Percentiles rank a stretch among this genome's conserved stretches.
phyloP scores from a whole-genome alignment of 2,888 invertebrate species.

The Leptinotarsa juncta region DNA sequence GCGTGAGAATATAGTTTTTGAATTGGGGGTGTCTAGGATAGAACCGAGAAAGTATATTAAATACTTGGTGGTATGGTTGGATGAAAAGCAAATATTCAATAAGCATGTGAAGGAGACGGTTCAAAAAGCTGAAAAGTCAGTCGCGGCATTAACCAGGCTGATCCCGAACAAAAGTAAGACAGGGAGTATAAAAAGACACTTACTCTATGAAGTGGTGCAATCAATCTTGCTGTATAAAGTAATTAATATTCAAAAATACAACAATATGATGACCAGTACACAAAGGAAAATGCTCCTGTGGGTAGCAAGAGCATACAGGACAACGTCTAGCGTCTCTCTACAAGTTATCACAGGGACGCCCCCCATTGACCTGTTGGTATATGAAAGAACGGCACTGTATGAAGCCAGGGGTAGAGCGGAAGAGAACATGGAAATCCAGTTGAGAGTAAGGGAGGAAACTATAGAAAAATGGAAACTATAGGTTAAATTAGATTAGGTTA shows the following conservation, averaged over 20 bases:
- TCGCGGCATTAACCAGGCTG: not conserved
- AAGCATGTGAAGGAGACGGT: not conserved
- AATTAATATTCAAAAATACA: slow-evolving; percentile 19
- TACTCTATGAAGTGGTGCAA: slow-evolving; percentile 20
- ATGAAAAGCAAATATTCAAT: not conserved
- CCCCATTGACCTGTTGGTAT: slow-evolving; percentile 16
- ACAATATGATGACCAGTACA: slow-evolving; percentile 20
- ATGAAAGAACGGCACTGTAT: slow-evolving; percentile 17
- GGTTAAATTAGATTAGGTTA: no score
- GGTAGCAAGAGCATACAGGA: slow-evolving; percentile 17
- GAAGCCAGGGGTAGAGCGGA: not conserved
- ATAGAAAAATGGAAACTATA: slow-evolving; percentile 14
- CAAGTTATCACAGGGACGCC: slow-evolving; percentile 3
- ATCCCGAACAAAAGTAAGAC: not conserved
- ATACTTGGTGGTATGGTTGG: no score
- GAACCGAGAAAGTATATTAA: slow-evolving; percentile 4
- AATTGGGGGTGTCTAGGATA: not conserved
- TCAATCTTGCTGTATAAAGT: slow-evolving; percentile 26
- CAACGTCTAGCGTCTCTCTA: slow-evolving; percentile 17
- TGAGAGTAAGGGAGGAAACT: slow-evolving; percentile 10
- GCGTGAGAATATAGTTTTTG: not conserved
- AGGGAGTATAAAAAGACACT: not conserved
- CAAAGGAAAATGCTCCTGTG: slow-evolving; percentile 22
- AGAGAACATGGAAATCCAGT: not conserved
- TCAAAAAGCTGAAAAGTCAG: not conserved